Evolutionary conservation across 2,797 vertebrate genomes (phyloP).

Genomic region (Chiroxiphia lanceolata): DNA sequence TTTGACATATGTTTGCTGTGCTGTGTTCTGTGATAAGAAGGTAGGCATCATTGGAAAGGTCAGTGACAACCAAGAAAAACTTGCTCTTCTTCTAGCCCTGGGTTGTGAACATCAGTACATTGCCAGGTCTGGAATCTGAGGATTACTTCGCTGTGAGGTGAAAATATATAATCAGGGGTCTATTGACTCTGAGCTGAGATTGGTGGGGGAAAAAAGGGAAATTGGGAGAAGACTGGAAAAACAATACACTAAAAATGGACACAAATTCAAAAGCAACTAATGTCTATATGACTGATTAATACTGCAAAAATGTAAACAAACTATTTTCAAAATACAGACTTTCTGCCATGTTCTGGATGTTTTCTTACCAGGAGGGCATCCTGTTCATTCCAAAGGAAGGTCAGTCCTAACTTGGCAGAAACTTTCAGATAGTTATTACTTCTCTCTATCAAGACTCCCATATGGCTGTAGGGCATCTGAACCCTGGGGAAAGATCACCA

Average conservation of each 20-base stretch:
- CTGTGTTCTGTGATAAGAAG: background rate
- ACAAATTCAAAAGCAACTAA: background rate
- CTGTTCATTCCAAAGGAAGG: constrained; percentile 81
- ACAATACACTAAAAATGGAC: background rate
- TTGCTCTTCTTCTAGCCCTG: background rate
- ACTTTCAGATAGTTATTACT: constrained; percentile 78
- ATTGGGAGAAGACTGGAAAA: background rate
- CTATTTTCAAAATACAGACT: background rate
- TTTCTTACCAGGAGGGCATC: constrained; percentile 83
- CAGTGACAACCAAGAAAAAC: background rate
- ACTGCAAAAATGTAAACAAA: background rate
- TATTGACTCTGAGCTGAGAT: background rate
- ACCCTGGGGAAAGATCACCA: constrained; percentile 62
- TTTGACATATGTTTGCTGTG: background rate
- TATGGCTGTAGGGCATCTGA: constrained; percentile 78
- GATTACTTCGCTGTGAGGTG: background rate
- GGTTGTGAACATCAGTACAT: background rate
- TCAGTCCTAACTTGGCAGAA: constrained; percentile 79
- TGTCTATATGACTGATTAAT: background rate
- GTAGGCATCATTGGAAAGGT: background rate
- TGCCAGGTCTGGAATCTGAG: background rate
- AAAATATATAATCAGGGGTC: rapidly evolving
- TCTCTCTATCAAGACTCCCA: constrained; percentile 79
- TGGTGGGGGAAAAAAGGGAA: background rate
- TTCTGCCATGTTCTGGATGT: background rate